These are phyloP conservation scores for Thalassarche chlororhynchos DNA, from an alignment of 2,113 vertebrate species.

Conservation along the genomic window DNA sequence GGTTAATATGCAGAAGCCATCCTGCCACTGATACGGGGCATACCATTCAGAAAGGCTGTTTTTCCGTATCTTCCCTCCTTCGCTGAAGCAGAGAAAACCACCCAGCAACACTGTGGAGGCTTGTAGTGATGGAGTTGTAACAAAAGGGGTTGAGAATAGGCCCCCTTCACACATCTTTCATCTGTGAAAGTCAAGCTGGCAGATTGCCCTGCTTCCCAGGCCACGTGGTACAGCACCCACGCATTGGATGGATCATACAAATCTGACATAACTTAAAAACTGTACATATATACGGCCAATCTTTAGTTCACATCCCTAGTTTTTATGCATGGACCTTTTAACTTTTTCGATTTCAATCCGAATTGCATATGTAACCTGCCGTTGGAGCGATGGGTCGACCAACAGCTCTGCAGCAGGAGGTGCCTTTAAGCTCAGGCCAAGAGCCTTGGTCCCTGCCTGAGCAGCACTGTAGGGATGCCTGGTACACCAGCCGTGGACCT, in stretches of 20 bases:
- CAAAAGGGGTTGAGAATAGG: neutral
- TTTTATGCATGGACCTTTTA: neutral
- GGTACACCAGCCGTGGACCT: neutral
- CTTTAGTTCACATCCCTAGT: neutral
- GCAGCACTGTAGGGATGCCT: neutral
- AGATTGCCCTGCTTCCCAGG: neutral
- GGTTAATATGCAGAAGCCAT: neutral
- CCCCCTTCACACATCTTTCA: neutral
- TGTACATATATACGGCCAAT: accelerated
- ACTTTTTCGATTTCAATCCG: neutral
- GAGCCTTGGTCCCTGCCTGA: neutral
- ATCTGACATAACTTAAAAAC: neutral
- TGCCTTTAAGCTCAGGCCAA: neutral
- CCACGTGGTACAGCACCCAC: accelerated
- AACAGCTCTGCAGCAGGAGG: neutral
- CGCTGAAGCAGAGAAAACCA: neutral
- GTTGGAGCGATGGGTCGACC: neutral
- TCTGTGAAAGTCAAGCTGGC: neutral
- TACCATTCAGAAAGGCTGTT: neutral
- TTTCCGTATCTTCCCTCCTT: neutral
- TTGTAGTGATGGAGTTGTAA: neutral
- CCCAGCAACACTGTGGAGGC: neutral
- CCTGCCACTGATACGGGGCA: neutral
- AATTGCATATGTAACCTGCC: neutral
- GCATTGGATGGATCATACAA: neutral